Base-by-base conservation (phyloP, 1,140 invertebrate genomes). In the Steinernema feltiae region DNA sequence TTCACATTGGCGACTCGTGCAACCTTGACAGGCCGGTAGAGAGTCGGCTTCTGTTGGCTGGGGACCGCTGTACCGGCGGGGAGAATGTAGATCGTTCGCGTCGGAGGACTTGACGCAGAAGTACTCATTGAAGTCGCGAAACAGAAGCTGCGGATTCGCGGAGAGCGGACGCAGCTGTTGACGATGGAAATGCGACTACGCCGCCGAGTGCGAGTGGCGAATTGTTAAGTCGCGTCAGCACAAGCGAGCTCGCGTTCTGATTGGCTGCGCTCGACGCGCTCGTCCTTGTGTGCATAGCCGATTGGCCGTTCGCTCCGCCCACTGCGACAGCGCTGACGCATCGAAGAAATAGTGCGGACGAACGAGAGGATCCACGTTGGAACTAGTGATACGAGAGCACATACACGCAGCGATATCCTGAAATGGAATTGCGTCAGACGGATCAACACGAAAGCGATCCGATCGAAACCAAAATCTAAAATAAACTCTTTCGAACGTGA, bases 191-290 rank as follows among this genome's bases (percentile, higher is more conserved):
- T 17, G 53, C 24, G 53, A 7, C 24, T 3, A 15, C 53, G 12
- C 7, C 53, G 53, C 7, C 15, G 53, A 63, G 15, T 63, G 53
- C 2, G 7, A 15, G 53, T 12, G 24, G 12, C 12, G 72, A 73
- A 30, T 12, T 12, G 17, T 41, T 21, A 73, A 24, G 72, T 70
- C 72, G 48, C 72, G 72, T 73, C 72, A 73, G 72, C 72, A 73
- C 48, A 73, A 24, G 24, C 7, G 32, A 17, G 72, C 32, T 30
- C n/a, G 30, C 15, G 3, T 32, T 18, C 72, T 41, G 53, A 63
- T 63, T 63, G 53, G 53, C 15, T 63, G 53, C 53, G 53, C 7
- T 46, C 15, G 53, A 21, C 24, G 53, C 24, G 53, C 7, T n/a
- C n/a, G n/a, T n/a, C n/a, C n/a, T n/a, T n/a, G 35, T 41, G 35